Base-by-base conservation (phyloP, 1,140 invertebrate species). In the Zaprionus gabonicus region DNA sequence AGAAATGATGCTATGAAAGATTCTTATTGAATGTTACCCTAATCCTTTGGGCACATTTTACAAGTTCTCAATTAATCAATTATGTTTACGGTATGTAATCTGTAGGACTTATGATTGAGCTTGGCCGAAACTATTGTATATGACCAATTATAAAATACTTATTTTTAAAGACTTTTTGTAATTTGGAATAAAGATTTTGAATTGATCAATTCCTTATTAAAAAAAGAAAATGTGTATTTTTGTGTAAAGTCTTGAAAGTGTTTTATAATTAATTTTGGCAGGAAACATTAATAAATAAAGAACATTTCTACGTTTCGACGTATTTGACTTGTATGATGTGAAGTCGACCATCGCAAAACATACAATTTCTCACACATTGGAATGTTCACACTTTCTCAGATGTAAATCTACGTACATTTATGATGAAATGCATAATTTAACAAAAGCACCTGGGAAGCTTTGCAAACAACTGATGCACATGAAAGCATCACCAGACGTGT, bases 361-460 rank as follows among this genome's bases (percentile, higher is more conserved):
- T 0, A 20, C 6, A 46, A 17, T 46, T n/a, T 9, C n/a, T 9
- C 4, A 17, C n/a, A 46, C n/a, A 46, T 46, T 46, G 6, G 7
- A 41, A 41, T n/a, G 13, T 41, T 41, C n/a, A 34, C 27, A 56
- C 27, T 23, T 17, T n/a, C 23, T 27, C 15, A 55, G 1, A 55
- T 55, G 23, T 27, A 55, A 15, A 25, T 55, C n/a, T 25, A 55
- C 41, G 17, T 28, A 56, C 15, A 28, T n/a, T 27, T 56, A 28
- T 56, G 53, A 5, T 31, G 3, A 27, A 56, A 56, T 56, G 25
- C 23, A 56, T 28, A 31, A 56, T 56, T 28, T 56, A 56, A 13
- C 10, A 51, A 51, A 23, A 51, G 23, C 41, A 9, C 41, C 7
- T 17, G n/a, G 3, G 36, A 38, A 13, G 36, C 36, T 38, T 38